Conservation (phyloP, 2,113 vertebrate genomes). For the Siniperca chuatsi region DNA sequence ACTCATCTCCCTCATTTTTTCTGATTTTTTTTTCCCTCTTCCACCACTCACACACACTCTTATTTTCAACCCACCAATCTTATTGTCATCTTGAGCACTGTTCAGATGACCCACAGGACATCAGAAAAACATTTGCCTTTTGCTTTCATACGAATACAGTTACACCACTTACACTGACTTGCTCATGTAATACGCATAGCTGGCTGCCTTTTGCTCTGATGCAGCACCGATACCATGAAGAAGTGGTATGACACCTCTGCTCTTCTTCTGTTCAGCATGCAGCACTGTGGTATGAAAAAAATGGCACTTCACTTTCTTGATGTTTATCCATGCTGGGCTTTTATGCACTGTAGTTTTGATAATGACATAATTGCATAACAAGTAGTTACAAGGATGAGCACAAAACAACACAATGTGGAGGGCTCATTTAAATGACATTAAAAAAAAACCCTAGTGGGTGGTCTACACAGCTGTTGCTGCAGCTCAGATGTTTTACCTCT, state of each 20-base stretch:
- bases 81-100: constrained; percentile 20
- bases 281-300: neutral
- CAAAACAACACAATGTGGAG: constrained; percentile 44
- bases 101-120: constrained; percentile 5
- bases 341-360: constrained; percentile 32
- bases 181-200: neutral
- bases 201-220: constrained; percentile 16
- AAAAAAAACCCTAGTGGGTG: constrained; percentile 43
- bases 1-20: constrained; percentile 1
- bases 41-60: neutral
- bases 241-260: constrained; percentile 8
- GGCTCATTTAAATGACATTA: constrained; percentile 57
- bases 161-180: neutral
- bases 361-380: constrained; percentile 53
- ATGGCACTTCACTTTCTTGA: constrained; percentile 15
- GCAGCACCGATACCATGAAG: constrained; percentile 20
- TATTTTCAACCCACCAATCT: constrained; percentile 29
- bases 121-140: constrained; percentile 31
- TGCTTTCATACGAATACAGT: constrained; percentile 28
- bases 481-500: neutral
- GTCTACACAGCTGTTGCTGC: constrained; percentile 36
- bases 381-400: constrained; percentile 41
- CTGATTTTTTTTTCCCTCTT: neutral
- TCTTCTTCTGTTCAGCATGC: neutral
- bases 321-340: constrained; percentile 28